These are phyloP conservation scores for Alethe diademata DNA, from an alignment of 2,113 vertebrate genomes.

Conservation along the genomic window DNA sequence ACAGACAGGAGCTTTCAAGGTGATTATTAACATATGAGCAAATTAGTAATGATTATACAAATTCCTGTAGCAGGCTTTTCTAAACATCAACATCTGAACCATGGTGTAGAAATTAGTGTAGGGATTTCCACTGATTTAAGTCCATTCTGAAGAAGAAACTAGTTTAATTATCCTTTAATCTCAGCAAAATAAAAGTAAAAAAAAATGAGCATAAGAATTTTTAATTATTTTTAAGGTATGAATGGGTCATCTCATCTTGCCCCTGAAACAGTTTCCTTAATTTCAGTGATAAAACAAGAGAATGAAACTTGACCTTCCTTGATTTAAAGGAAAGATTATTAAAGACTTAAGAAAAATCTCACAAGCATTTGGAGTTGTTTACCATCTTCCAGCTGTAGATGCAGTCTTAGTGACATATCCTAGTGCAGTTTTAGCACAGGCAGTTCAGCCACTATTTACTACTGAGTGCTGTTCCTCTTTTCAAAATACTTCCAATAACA, in stretches of 20 bases:
- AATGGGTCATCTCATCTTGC: not conserved
- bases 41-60: not conserved
- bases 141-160: not conserved
- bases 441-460: not conserved
- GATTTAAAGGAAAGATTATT: not conserved
- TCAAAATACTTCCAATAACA: not conserved
- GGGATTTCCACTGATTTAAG: not conserved
- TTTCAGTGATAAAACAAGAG: not conserved
- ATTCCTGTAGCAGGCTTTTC: not conserved
- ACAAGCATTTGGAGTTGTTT: not conserved
- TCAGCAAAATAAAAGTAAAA: not conserved
- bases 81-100: not conserved
- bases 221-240: not conserved
- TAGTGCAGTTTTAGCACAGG: not conserved
- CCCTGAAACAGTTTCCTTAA: not conserved
- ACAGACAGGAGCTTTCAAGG: not conserved
- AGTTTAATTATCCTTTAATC: not conserved
- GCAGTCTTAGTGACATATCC: not conserved
- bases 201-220: not conserved
- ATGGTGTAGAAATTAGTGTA: not conserved
- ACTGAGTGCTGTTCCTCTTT: not conserved
- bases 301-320: not conserved
- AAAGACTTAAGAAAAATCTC: not conserved
- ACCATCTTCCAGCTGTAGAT: not conserved
- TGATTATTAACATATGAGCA: not conserved